Evolutionary conservation across 2,113 vertebrate species (phyloP), one percentile per base, ranked within the genome.

Genomic region (Corythoichthys haematopterus): DNA sequence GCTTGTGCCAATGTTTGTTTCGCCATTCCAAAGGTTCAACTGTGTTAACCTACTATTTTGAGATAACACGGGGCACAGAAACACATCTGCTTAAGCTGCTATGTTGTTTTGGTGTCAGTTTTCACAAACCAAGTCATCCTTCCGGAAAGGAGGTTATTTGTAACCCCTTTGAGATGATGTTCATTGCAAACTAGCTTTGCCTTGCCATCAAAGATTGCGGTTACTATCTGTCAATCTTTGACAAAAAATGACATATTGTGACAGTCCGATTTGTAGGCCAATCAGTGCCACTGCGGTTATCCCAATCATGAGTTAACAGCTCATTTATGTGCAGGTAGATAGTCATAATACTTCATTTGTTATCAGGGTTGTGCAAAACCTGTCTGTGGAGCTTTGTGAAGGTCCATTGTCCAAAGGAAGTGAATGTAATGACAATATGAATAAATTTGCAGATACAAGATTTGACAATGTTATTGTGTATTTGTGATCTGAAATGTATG

Each of bases 1-100:
- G 45, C 20, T 14, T 71, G 63, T 64, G 3, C 38, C 59, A 20
- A n/a, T 75, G 65, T 83, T 81, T 80, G 60, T 77, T 71, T 71
- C 53, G 0, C 38, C 68, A 70, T 70, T 74, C 48, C 63, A 65
- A 76, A 80, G 15, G 66, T 71, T 77, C 65, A 71, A 47, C 72
- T 67, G 72, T 84, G 66, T 61, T 69, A 80, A 13, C 55, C 14
- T 46, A 66, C 81, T 87, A 86, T 81, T 87, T 85, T 86, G 84
- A 60, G 4, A n/a, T 51, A 58, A 43, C 53, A 55, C 11, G 61
- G 48, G 10, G 14, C 46, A 52, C 66, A 65, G 61, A 60, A 74
- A 74, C 60, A 73, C 70, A 65, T 45, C 66, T 33, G 50, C 40
- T 62, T 52, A 12, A 43, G n/a, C n/a, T 2, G 14, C 43, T 56